phyloP scores from a whole-genome alignment of 2,888 invertebrate species.

The Hydrotaea diabolus region DNA sequence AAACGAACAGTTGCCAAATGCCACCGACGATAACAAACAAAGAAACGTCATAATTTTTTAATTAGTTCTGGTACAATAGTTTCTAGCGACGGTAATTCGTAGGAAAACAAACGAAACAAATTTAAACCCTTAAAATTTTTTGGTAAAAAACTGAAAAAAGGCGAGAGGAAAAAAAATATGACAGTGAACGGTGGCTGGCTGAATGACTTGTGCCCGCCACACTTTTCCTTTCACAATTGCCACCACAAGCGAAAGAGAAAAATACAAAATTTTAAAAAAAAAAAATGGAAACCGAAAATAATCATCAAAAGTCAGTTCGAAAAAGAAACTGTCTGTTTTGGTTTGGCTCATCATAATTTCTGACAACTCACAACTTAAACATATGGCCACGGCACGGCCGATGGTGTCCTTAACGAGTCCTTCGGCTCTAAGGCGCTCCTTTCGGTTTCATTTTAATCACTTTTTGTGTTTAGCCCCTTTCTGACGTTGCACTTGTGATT shows the following conservation, averaged over 20 bases:
- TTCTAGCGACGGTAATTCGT: constrained; percentile 37
- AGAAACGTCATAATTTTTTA: constrained; percentile 61
- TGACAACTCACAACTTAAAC: constrained; percentile 64
- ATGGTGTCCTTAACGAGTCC: not conserved
- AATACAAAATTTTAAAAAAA: not conserved
- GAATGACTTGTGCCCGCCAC: constrained; percentile 59
- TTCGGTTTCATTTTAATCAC: constrained; percentile 45
- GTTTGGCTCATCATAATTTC: constrained; percentile 59
- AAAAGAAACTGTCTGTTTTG: constrained; percentile 22
- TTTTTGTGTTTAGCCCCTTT: constrained; percentile 8
- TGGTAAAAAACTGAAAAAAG: constrained; percentile 9
- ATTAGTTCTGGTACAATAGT: constrained; percentile 63
- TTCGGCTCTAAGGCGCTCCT: constrained; percentile 2
- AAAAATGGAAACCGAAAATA: not conserved
- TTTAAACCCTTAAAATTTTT: constrained; percentile 58
- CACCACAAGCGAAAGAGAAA: not conserved
- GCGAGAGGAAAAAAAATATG: not conserved
- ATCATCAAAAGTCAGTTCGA: constrained; percentile 15
- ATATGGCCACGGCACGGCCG: constrained; percentile 52
- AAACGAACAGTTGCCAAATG: not conserved
- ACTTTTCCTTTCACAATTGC: constrained; percentile 54
- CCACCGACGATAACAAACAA: constrained; percentile 37
- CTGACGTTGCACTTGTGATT: constrained; percentile 38
- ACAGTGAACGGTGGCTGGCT: constrained; percentile 45
- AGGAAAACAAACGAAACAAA: constrained; percentile 31